Evolutionary conservation across 2,888 invertebrate species (phyloP), one percentile per base, ranked within the genome.

Genomic region (Embidobia sp.): DNA sequence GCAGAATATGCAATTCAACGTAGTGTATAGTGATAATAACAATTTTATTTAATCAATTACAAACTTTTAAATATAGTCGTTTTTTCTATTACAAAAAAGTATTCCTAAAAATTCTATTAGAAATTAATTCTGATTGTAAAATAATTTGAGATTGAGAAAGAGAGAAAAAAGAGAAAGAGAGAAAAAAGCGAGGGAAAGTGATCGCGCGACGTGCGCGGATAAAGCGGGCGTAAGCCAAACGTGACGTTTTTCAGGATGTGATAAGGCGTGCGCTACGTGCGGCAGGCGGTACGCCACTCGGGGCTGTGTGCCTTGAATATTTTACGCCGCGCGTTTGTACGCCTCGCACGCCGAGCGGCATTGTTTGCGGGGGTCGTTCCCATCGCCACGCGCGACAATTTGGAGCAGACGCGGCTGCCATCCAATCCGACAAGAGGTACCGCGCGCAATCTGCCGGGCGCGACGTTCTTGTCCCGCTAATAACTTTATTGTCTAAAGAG

Each of bases 261-360:
- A 82, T 79, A 82, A 83, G 83, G 82, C 81, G 84, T 77, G 82
- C 79, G 77, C 75, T 81, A 84, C 85, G 83, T 80, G 83, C 70
- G 66, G 73, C 83, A 70, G 80, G 77, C 78, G 79, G 79, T 79
- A 64, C 75, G 80, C 82, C 81, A 81, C 82, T 80, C n/a, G n/a
- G n/a, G n/a, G n/a, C 82, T 82, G 26, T 84, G 82, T 81, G 83
- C 80, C 79, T 82, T 85, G 86, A 85, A 87, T 87, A 85, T 86
- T 87, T 86, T 83, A 85, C 80, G 16, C 78, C 79, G 78, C 75
- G 82, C 76, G 80, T 59, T 59, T 33, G 76, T 79, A 46, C 78
- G 67, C 80, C 75, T 22, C 19, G 63, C 63, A 40, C 49, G 64
- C 19, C 79, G 78, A 69, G 66, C 37, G 33, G 67, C 75, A 73